Percentiles rank a stretch among this genome's conserved stretches.
Conservation (phyloP, 2,797 vertebrate genomes). For the Enteromius argenteus region DNA sequence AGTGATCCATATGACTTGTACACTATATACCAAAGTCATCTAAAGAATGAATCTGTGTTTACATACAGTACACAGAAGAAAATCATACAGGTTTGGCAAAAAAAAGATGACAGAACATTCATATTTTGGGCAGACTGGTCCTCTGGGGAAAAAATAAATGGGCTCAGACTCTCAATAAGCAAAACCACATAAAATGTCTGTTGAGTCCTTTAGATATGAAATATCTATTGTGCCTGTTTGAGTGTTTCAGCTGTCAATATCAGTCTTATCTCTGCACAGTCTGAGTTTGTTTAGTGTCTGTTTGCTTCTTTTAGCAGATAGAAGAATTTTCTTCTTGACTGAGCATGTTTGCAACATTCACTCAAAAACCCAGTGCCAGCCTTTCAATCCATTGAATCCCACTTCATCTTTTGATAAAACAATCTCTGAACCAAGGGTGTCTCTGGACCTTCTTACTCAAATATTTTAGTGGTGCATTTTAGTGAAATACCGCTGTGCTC, state of each 20-base stretch:
- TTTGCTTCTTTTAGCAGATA: slow-evolving; percentile 20
- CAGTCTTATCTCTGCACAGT: slow-evolving; percentile 27
- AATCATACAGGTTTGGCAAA: not conserved
- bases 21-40: not conserved
- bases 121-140: not conserved
- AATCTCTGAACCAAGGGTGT: slow-evolving; percentile 1
- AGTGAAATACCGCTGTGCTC: not conserved
- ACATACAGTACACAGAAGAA: not conserved
- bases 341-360: slow-evolving; percentile 19
- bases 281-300: slow-evolving; percentile 23
- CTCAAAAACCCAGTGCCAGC: slow-evolving; percentile 7
- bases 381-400: slow-evolving; percentile 24
- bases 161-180: slow-evolving; percentile 15
- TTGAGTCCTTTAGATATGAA: slow-evolving; percentile 15
- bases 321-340: slow-evolving; percentile 10
- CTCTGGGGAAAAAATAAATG: not conserved
- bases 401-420: slow-evolving; percentile 28
- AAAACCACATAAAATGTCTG: slow-evolving; percentile 6
- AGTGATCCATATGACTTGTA: not conserved
- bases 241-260: slow-evolving; percentile 21
- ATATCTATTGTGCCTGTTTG: slow-evolving; percentile 10
- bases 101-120: not conserved
- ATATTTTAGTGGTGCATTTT: not conserved
- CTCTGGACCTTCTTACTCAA: not conserved
- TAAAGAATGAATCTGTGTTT: not conserved